These are phyloP conservation scores for Cuculus canorus DNA, from an alignment of 2,797 vertebrate genomes.

Conservation along the genomic window DNA sequence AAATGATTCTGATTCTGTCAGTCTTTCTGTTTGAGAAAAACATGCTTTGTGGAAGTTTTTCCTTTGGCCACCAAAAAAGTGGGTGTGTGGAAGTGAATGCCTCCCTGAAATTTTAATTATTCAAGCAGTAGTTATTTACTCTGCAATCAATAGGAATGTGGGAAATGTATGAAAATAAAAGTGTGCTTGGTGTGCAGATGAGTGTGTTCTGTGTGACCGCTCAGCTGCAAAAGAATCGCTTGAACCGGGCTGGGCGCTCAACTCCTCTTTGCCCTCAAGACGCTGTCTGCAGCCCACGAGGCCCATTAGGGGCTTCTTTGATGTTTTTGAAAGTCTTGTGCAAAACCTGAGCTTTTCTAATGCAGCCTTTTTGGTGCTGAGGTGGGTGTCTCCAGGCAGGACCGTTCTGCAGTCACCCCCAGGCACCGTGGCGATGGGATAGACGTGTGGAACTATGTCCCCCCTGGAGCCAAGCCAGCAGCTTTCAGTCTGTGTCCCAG, in stretches of 20 bases:
- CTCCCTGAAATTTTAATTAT: neutral
- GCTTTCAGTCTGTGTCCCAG: neutral
- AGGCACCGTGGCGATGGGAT: too few species aligned
- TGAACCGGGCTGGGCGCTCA: neutral
- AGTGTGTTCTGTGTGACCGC: accelerated
- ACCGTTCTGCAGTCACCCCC: neutral
- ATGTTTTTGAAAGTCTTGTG: neutral
- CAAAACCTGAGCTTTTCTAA: neutral
- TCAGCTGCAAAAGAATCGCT: neutral
- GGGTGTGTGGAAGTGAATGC: accelerated
- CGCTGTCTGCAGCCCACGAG: neutral
- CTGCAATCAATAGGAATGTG: neutral
- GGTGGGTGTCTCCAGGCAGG: neutral
- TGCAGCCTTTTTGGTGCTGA: neutral
- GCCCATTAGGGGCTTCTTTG: neutral
- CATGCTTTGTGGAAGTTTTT: neutral
- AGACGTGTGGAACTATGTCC: neutral
- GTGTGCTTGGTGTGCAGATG: neutral
- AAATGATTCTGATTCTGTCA: too few species aligned
- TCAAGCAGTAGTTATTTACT: neutral
- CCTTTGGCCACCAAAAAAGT: neutral
- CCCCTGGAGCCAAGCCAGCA: neutral
- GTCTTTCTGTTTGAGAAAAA: neutral
- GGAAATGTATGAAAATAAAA: neutral
- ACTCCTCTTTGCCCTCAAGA: neutral